These are phyloP conservation scores for Alfaro cultratus DNA, from an alignment of 2,797 vertebrate species.

Conservation along the genomic window DNA sequence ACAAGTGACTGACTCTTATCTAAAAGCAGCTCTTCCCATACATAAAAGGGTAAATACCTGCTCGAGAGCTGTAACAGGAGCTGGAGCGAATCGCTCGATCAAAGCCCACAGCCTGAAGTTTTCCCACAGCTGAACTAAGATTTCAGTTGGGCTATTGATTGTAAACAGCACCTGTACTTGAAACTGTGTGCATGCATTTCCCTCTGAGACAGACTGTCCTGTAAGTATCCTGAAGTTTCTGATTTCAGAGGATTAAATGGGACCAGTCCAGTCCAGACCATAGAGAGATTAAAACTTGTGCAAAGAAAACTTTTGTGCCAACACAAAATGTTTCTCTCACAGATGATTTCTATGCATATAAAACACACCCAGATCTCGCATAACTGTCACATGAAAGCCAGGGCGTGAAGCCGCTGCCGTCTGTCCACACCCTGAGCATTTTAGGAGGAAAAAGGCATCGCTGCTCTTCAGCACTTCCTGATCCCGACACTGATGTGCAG, in stretches of 20 bases:
- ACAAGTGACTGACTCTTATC: constrained; percentile 48
- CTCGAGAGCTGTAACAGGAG: constrained; percentile 54
- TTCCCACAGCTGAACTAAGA: constrained; percentile 37
- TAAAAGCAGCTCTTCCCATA: constrained; percentile 50
- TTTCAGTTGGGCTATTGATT: constrained; percentile 58
- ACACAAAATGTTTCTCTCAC: constrained; percentile 1
- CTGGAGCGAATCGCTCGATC: constrained; percentile 30
- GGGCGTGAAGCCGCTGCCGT: constrained; percentile 16
- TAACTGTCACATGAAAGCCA: constrained; percentile 20
- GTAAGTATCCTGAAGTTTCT: neutral
- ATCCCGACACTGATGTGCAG: constrained; percentile 35
- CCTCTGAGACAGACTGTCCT: neutral
- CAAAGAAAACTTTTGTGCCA: neutral
- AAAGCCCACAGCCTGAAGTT: constrained; percentile 27
- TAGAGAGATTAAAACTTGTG: neutral
- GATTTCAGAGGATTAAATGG: neutral
- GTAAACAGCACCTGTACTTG: constrained; percentile 45
- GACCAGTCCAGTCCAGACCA: neutral
- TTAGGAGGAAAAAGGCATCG: constrained; percentile 37
- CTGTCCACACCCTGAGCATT: constrained; percentile 41
- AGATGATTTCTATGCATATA: constrained; percentile 2
- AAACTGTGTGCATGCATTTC: constrained; percentile 2
- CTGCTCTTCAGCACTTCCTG: constrained; percentile 61
- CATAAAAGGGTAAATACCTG: constrained; percentile 57
- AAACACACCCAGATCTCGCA: constrained; percentile 29